Evolutionary conservation across 1,140 invertebrate species (phyloP).

Genomic region (Leptopilina boulardi): DNA sequence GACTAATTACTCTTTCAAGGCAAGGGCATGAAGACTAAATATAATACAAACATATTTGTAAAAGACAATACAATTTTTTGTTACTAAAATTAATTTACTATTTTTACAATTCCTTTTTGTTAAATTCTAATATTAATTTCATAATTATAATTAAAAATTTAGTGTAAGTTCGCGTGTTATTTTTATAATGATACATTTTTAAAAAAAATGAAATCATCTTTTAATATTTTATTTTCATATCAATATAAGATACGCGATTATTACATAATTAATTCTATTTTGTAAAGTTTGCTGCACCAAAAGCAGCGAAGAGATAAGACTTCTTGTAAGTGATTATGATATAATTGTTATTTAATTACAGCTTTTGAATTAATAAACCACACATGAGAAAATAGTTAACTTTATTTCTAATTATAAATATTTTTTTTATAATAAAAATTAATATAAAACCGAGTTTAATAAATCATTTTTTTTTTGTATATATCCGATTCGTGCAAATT

Average conservation of each 20-base stretch:
- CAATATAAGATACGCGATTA: neutral
- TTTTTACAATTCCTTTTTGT: too few species aligned
- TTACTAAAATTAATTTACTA: too few species aligned
- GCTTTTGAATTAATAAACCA: neutral
- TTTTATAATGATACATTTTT: neutral
- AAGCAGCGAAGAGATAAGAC: neutral
- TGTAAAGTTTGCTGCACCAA: neutral
- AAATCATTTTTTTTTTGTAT: too few species aligned
- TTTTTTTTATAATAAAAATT: neutral
- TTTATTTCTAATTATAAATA: too few species aligned
- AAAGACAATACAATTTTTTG: too few species aligned
- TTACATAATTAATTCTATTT: conserved; percentile 16
- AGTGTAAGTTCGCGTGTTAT: neutral
- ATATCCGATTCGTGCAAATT: neutral
- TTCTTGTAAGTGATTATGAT: neutral
- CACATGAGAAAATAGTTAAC: neutral
- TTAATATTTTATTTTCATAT: neutral
- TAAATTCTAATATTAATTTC: too few species aligned
- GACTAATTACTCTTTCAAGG: conserved; percentile 13
- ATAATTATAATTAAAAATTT: too few species aligned
- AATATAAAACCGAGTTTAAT: neutral
- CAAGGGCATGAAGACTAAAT: neutral
- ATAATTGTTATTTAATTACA: neutral
- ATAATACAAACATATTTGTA: neutral
- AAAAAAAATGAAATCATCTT: neutral